Evolutionary conservation across 2,797 vertebrate species (phyloP), one percentile per base, ranked within the genome.

Genomic region (Botia kubotai): DNA sequence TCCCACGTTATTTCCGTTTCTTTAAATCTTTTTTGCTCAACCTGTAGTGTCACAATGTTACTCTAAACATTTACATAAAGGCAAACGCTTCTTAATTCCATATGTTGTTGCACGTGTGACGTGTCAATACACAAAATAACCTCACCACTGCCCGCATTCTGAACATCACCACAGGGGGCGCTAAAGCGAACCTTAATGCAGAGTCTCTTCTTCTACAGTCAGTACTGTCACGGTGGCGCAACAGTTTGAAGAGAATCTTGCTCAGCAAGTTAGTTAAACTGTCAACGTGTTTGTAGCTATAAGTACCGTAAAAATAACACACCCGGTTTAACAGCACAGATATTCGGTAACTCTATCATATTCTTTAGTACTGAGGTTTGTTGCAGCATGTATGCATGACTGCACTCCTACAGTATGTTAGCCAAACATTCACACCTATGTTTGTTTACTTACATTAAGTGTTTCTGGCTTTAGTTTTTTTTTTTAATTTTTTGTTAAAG

Each of bases 231-330:
- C 19, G 0, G 48, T 14, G 36, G 23, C 62, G 52, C 36, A 46
- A 16, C 66, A 77, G 66, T 65, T 65, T 65, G 11, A 52, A 36
- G 21, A 29, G 39, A 69, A 69, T 77, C 53, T 77, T 77, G 75
- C 75, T 60, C 3, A 69, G 75, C 65, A 60, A 77, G 65, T 58
- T 62, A 29, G 13, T 62, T 69, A 46, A 69, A 69, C 52, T 16
- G 66, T 77, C 75, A 69, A 19, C 19, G 65, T 29, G 17, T 62
- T 62, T 62, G 2, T 14, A 62, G 60, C 60, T 62, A 16, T 29
- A 29, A 62, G 12, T 2, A 29, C 26, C 13, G 14, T 7, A 48
- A 79, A 48, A 75, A 29, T 50, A 33, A 58, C 60, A 77, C 21
- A 29, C 7, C 2, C 6, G 19, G 50, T 77, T 68, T 58, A 77